Evolutionary conservation across 2,113 vertebrate genomes (phyloP).

Genomic region (Phylloscopus trochiloides): DNA sequence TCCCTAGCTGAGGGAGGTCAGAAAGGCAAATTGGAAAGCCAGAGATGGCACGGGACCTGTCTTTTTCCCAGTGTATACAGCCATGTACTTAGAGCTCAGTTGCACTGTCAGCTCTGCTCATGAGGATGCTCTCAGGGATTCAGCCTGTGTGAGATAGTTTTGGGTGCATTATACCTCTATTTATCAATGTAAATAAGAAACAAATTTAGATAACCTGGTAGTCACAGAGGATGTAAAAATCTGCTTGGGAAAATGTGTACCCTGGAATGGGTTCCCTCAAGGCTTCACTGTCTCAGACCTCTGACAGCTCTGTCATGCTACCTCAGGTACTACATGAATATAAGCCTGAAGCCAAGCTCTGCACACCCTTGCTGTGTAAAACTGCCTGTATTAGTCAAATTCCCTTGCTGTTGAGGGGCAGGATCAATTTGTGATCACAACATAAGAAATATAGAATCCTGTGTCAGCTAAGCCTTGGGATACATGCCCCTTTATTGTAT

Average conservation of each 20-base stretch:
- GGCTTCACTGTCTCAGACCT: neutral
- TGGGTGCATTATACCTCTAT: neutral
- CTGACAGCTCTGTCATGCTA: neutral
- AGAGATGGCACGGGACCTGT: rapidly evolving
- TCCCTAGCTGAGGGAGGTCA: neutral
- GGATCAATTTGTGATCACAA: neutral
- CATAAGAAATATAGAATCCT: neutral
- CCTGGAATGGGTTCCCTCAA: neutral
- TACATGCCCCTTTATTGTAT: neutral
- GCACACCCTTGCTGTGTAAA: neutral
- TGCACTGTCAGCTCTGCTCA: neutral
- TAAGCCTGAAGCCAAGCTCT: neutral
- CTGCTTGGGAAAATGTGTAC: neutral
- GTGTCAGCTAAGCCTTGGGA: neutral
- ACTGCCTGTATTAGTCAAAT: neutral
- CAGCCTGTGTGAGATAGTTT: neutral
- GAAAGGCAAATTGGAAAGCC: neutral
- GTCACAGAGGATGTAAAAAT: neutral
- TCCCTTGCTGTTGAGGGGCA: neutral
- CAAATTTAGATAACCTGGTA: neutral
- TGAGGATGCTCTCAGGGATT: neutral
- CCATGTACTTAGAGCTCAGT: rapidly evolving
- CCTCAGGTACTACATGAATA: neutral
- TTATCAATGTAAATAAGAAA: neutral
- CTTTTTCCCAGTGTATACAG: neutral